A percentile compares a stretch with the other conserved stretches of the same genome.
Conservation (phyloP, 2,888 invertebrate species). For the Carabus problematicus region DNA sequence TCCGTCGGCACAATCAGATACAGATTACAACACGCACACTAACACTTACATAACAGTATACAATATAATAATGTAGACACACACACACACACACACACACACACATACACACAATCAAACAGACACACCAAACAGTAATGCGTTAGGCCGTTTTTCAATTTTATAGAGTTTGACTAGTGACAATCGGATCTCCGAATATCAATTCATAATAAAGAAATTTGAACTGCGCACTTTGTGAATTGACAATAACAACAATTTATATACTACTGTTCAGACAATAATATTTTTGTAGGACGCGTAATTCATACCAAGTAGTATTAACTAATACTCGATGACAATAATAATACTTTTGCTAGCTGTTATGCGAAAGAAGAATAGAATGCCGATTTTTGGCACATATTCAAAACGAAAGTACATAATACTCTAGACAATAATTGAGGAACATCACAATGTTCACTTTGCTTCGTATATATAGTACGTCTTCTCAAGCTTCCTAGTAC, state of each 20-base stretch:
- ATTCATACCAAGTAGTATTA: conserved; percentile 17
- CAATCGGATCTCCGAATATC: conserved; percentile 43
- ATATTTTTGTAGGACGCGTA: conserved; percentile 42
- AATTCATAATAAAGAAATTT: conserved; percentile 41
- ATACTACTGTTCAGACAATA: conserved; percentile 40
- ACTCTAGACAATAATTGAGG: conserved; percentile 35
- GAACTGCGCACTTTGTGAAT: conserved; percentile 43
- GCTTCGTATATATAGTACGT: conserved; percentile 38
- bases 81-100: not conserved
- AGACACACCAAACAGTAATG: conserved; percentile 16
- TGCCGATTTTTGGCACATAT: conserved; percentile 11
- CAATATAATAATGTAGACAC: not conserved
- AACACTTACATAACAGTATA: conserved; percentile 12
- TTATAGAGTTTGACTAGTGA: conserved; percentile 40
- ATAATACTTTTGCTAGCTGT: conserved; percentile 8
- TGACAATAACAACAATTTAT: conserved; percentile 42
- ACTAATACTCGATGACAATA: conserved; percentile 27
- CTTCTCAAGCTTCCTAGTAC: conserved; percentile 38
- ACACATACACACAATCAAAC: not conserved
- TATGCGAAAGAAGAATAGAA: too few species aligned
- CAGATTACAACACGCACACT: conserved; percentile 12
- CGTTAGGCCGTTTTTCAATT: conserved; percentile 41
- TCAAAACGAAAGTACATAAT: conserved; percentile 36
- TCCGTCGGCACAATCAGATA: conserved; percentile 9
- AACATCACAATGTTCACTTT: conserved; percentile 23